Evolutionary conservation across 2,113 vertebrate species (phyloP).

Genomic region (Amphiprion ocellaris): DNA sequence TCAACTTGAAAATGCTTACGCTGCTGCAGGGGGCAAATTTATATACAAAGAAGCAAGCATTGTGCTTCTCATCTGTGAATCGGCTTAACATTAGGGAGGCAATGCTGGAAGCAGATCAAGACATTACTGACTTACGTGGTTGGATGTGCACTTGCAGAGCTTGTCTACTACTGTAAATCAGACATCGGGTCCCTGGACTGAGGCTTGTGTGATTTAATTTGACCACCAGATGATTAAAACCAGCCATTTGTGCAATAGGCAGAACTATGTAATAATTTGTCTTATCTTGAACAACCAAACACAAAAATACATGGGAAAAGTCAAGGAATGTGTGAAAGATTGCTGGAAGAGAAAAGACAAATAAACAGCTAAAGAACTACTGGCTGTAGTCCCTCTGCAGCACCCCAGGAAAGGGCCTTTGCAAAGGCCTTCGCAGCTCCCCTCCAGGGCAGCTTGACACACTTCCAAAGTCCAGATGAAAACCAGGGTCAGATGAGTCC

Average conservation of each 20-base stretch:
- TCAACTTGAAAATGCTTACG: constrained; percentile 59
- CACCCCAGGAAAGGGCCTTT: constrained; percentile 29
- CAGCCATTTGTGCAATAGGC: constrained; percentile 15
- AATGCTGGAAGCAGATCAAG: constrained; percentile 47
- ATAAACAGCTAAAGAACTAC: constrained; percentile 29
- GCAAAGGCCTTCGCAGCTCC: constrained; percentile 7
- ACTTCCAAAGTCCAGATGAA: constrained; percentile 45
- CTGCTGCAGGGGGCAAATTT: constrained; percentile 46
- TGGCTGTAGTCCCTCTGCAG: constrained; percentile 1
- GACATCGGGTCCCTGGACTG: constrained; percentile 10
- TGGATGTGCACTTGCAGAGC: constrained; percentile 45
- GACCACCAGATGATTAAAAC: constrained; percentile 41
- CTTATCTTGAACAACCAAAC: constrained; percentile 42
- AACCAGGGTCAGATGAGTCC: constrained; percentile 52
- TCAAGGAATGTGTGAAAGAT: constrained; percentile 41
- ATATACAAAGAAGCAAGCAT: constrained; percentile 41
- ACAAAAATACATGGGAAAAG: constrained; percentile 27
- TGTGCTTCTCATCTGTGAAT: constrained; percentile 69
- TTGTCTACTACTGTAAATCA: constrained; percentile 72
- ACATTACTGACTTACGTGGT: constrained; percentile 63
- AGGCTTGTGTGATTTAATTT: constrained; percentile 44
- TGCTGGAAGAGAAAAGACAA: constrained; percentile 43
- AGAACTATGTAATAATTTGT: constrained; percentile 24
- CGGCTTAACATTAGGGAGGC: constrained; percentile 48
- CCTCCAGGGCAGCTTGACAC: constrained; percentile 50